Percentiles rank a stretch among this genome's conserved stretches.
Conservation (phyloP, 2,797 vertebrate species). For the Parauchenoglanis ngamensis region DNA sequence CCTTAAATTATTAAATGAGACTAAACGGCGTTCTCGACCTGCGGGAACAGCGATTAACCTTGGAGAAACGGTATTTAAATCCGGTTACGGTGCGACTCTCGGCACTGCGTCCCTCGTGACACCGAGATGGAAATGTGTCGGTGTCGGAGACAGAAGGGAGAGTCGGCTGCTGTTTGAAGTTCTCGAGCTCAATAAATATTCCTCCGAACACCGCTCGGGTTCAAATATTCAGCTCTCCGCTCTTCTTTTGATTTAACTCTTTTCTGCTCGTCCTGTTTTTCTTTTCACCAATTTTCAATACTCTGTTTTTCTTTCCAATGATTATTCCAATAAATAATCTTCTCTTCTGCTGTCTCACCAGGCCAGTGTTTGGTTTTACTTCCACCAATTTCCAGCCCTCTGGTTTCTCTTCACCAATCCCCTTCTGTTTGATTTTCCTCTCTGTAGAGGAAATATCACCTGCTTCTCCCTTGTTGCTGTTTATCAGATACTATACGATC, state of each 20-base stretch:
- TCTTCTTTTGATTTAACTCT: neutral
- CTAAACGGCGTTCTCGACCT: conserved; percentile 74
- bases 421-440: neutral
- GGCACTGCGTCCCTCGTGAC: conserved; percentile 74
- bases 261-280: neutral
- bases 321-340: too few relatives aligned
- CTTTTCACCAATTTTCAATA: neutral
- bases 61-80: conserved; percentile 77
- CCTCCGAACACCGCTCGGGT: neutral
- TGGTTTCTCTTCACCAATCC: too few relatives aligned
- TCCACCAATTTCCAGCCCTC: neutral
- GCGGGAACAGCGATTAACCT: conserved; percentile 82
- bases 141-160: conserved; percentile 75
- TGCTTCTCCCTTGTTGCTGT: too few relatives aligned
- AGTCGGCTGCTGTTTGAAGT: conserved; percentile 77
- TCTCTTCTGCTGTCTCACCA: neutral
- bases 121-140: conserved; percentile 80
- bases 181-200: conserved; percentile 61
- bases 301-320: neutral
- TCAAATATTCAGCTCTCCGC: conserved; percentile 36
- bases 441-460: too few relatives aligned
- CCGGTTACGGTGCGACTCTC: conserved; percentile 74
- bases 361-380: neutral
- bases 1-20: conserved; percentile 78
- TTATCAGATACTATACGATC: too few relatives aligned